phyloP scores from a whole-genome alignment of 2,113 vertebrate genomes.

The Acrocephalus arundinaceus region DNA sequence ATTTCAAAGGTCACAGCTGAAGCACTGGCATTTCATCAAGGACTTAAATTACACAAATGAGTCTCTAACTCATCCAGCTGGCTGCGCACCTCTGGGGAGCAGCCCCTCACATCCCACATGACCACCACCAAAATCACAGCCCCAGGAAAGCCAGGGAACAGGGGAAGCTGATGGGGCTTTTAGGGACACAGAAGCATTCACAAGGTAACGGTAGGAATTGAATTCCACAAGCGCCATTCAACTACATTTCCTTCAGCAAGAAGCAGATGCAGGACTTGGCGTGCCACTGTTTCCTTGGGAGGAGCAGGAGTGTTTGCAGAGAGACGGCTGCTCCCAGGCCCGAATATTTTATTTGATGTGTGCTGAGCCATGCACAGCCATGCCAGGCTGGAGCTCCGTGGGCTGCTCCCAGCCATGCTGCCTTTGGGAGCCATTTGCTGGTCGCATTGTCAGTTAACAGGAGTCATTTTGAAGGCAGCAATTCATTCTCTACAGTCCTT shows the following conservation, averaged over 20 bases:
- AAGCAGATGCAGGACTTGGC: not conserved
- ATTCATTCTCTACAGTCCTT: constrained; percentile 75
- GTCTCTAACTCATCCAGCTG: fast-evolving
- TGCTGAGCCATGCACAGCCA: not conserved
- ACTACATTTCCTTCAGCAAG: not conserved
- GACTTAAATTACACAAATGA: not conserved
- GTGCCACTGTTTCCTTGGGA: fast-evolving
- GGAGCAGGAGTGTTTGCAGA: not conserved
- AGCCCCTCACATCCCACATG: fast-evolving
- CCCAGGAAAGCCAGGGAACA: not conserved
- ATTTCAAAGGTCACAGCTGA: not conserved
- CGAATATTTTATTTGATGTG: constrained; percentile 22
- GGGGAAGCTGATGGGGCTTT: not conserved
- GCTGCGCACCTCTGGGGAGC: not conserved
- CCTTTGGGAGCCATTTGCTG: constrained; percentile 64
- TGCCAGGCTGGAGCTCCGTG: not conserved
- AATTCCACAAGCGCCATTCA: not conserved
- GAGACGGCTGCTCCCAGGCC: not conserved
- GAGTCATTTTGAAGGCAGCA: constrained; percentile 79
- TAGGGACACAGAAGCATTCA: not conserved
- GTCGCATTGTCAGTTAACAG: constrained; percentile 69
- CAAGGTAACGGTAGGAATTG: fast-evolving
- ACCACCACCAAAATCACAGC: not conserved
- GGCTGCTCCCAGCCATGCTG: not conserved
- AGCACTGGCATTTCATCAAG: not conserved